Percentiles rank a stretch among this genome's conserved stretches.
Conservation (phyloP, 2,113 vertebrate species). For the Ctenodactylus gundi region DNA sequence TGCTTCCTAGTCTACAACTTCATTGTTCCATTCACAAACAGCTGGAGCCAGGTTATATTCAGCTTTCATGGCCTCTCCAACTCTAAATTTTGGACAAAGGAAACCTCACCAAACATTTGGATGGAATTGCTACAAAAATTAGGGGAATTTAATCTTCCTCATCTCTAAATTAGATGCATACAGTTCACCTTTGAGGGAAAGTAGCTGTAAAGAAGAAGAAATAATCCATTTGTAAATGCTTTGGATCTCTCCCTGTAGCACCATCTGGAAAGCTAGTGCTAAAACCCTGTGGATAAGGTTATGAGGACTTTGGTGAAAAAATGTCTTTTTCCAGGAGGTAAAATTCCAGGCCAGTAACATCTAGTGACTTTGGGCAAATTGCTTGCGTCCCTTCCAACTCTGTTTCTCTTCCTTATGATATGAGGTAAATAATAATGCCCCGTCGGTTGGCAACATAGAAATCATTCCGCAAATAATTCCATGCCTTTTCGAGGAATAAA, state of each 20-base stretch:
- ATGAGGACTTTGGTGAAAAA: neutral
- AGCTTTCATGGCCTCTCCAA: neutral
- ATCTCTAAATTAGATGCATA: conserved; percentile 3
- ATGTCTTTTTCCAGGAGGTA: neutral
- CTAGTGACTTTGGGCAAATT: conserved; percentile 19
- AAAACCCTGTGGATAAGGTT: neutral
- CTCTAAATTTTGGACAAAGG: conserved; percentile 8
- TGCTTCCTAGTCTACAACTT: neutral
- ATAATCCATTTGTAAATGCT: neutral
- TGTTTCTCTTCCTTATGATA: conserved; percentile 47
- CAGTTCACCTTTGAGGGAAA: neutral
- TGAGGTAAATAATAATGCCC: neutral
- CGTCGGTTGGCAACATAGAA: neutral
- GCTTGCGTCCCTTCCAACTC: neutral
- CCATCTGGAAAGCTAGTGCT: neutral
- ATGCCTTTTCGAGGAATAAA: neutral
- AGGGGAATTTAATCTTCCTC: conserved; percentile 20
- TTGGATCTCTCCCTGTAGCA: neutral
- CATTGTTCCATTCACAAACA: neutral
- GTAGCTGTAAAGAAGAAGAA: neutral
- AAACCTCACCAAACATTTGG: neutral
- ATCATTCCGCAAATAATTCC: conserved; percentile 30
- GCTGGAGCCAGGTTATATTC: conserved; percentile 2
- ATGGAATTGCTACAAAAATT: conserved; percentile 6
- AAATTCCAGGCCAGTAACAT: neutral